Conservation (phyloP, 2,113 vertebrate genomes). For the Paralichthys olivaceus region DNA sequence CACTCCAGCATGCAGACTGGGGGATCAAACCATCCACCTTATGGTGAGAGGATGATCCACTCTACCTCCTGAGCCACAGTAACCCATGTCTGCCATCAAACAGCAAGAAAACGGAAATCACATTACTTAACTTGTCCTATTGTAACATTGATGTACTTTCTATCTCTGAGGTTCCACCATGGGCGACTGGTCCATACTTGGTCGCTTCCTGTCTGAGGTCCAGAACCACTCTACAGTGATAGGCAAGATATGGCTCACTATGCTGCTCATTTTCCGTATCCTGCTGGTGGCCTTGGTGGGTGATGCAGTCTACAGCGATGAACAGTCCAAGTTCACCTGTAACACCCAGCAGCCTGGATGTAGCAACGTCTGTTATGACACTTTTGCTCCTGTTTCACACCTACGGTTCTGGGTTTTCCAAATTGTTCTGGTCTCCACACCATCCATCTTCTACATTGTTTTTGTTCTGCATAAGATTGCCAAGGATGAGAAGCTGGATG, state of each 20-base stretch:
- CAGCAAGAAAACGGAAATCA: background rate
- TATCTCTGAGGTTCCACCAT: slow-evolving; percentile 57
- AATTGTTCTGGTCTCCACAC: slow-evolving; percentile 76
- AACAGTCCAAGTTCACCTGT: slow-evolving; percentile 80
- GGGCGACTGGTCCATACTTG: slow-evolving; percentile 79
- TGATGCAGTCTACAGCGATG: slow-evolving; percentile 73
- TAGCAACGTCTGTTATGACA: slow-evolving; percentile 77
- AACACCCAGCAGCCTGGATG: slow-evolving; percentile 79
- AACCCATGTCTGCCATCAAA: no score
- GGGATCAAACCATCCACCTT: no score
- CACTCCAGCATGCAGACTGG: no score
- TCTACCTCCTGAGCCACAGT: no score
- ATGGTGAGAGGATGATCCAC: no score
- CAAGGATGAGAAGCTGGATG: slow-evolving; percentile 71
- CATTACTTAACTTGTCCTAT: background rate
- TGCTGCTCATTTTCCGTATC: slow-evolving; percentile 80
- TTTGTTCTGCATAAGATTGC: slow-evolving; percentile 80
- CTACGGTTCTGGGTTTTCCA: slow-evolving; percentile 81
- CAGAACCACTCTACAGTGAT: slow-evolving; percentile 80
- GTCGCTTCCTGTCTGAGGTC: slow-evolving; percentile 76
- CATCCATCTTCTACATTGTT: slow-evolving; percentile 78
- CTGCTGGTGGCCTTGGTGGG: slow-evolving; percentile 78
- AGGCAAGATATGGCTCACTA: slow-evolving; percentile 81
- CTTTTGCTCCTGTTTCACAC: slow-evolving; percentile 74
- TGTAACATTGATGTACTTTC: background rate